Evolutionary conservation across 2,113 vertebrate genomes (phyloP), one percentile per base, ranked within the genome.

Genomic region (Fukomys damarensis): DNA sequence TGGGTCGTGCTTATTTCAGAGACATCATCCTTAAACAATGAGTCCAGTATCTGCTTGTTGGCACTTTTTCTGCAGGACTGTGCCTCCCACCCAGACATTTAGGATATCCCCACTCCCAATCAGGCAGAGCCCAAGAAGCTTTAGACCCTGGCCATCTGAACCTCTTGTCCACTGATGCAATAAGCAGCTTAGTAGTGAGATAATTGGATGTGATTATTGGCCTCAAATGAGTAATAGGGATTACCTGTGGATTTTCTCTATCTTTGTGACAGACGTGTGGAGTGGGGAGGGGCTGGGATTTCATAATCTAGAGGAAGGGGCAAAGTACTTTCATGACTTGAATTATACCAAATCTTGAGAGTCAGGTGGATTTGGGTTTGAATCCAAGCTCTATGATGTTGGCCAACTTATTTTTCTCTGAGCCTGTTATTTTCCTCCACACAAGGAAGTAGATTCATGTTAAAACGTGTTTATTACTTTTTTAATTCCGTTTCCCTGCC

Each of bases 201-300:
- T 79, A 95, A 96, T 95, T 79, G 87, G 89, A 68, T 92, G 43
- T 49, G 77, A 91, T 94, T 85, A 97, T 92, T 91, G 81, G 81
- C 77, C 65, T 93, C 77, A 82, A 94, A 90, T 76, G 85, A 97
- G 92, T 82, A 28, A 88, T 91, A 46, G 46, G 86, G 91, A 96
- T 97, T 94, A 93, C 91, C 88, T 86, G 41, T 63, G 95, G 96
- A 87, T 97, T 97, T 95, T 86, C 90, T 95, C 41, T 86, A 84
- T 90, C 54, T 43, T 59, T 49, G 74, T 49, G 58, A n/a, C 82
- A 83, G 77, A 88, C 30, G 91, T 56, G 93, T 41, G 38, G 85
- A 83, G 70, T 87, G 3, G 82, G 85, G 66, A 93, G 68, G 35
- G 22, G n/a, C 16, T 91, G 59, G 35, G 68, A 85, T 82, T 92